A percentile compares a stretch with the other conserved stretches of the same genome.
Evolutionary conservation across 2,113 vertebrate species (phyloP).

Genomic region (Pterophyllum scalare): DNA sequence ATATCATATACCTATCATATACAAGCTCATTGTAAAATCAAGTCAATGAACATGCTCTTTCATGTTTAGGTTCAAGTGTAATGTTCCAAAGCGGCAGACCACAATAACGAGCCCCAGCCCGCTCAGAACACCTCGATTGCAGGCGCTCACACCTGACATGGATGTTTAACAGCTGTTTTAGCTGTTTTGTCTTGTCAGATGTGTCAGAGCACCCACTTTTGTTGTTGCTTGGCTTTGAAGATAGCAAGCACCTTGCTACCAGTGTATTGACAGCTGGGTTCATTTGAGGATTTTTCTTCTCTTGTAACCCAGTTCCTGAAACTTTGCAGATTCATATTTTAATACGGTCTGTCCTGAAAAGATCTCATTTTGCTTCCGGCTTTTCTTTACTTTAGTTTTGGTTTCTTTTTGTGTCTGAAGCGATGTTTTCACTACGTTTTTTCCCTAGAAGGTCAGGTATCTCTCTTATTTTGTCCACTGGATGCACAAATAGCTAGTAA

Average conservation of each 20-base stretch:
- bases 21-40: accelerated
- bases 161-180: not conserved
- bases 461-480: not conserved
- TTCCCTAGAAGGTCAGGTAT: not conserved
- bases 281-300: not conserved
- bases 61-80: not conserved
- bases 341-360: not conserved
- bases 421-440: not conserved
- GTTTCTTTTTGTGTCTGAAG: not conserved
- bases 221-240: not conserved
- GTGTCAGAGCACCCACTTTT: not conserved
- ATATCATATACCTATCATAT: not conserved
- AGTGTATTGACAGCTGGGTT: not conserved
- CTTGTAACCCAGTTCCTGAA: not conserved
- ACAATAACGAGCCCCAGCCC: accelerated
- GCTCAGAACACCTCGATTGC: not conserved
- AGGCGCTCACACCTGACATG: not conserved
- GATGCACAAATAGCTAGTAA: not conserved
- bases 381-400: not conserved
- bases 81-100: not conserved
- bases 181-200: not conserved
- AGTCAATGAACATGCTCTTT: not conserved
- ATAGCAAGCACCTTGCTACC: not conserved
- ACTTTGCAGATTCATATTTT: not conserved
- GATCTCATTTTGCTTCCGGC: not conserved